Evolutionary conservation across 1,140 invertebrate species (phyloP).

Genomic region (Cryptotermes secundus): DNA sequence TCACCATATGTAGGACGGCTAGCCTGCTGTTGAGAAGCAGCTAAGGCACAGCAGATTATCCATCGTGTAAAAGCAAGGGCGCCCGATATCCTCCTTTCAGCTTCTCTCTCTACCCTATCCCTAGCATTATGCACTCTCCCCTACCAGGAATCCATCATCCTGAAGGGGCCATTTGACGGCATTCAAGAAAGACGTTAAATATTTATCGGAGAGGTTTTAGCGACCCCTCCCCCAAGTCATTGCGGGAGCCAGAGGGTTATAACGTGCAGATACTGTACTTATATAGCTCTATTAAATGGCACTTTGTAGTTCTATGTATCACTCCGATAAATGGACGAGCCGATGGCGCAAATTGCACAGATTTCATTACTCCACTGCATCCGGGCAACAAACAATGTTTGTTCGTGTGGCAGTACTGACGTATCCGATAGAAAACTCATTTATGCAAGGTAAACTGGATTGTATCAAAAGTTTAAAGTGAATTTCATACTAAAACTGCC

Average conservation of each 20-base stretch:
- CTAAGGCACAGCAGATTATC: not conserved
- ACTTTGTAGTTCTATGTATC: not conserved
- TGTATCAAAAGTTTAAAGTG: not conserved
- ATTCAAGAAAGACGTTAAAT: constrained; percentile 23
- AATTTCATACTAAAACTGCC: not conserved
- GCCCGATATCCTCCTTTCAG: not conserved
- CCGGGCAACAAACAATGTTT: not conserved
- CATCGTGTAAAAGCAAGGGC: not conserved
- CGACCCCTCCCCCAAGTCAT: not conserved
- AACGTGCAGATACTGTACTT: not conserved
- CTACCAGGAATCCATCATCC: constrained; percentile 26
- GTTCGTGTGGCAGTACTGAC: not conserved
- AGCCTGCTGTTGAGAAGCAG: not conserved
- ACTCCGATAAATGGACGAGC: not conserved
- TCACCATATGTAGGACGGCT: not conserved
- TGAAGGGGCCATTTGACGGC: constrained; percentile 29
- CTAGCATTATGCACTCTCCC: not conserved
- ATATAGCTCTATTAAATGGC: not conserved
- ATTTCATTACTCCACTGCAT: not conserved
- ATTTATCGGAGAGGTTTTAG: constrained; percentile 24
- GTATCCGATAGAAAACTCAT: not conserved
- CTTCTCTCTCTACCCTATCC: not conserved
- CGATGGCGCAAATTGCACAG: not conserved
- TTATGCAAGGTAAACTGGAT: not conserved
- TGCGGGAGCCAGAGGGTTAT: not conserved